These are phyloP conservation scores for Tinamus major DNA, from an alignment of 2,797 vertebrate genomes.

Conservation along the genomic window DNA sequence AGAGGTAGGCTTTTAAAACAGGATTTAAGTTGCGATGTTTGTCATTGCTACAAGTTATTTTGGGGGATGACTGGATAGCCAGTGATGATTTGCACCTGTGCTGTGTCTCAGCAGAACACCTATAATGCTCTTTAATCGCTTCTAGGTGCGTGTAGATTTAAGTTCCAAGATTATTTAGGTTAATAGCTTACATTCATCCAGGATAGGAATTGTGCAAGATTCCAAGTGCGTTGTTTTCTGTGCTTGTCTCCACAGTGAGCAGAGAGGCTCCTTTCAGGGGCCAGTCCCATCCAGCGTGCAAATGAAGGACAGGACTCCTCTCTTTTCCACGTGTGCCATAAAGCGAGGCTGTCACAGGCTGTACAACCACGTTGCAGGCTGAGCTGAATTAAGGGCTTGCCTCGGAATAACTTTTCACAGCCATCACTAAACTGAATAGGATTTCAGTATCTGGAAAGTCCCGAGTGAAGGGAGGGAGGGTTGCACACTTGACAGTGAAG, in stretches of 20 bases:
- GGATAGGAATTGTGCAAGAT: rapidly evolving
- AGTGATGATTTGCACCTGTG: background rate
- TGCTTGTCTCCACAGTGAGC: background rate
- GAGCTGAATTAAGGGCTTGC: background rate
- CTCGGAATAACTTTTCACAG: background rate
- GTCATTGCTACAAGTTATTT: background rate
- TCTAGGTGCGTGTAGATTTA: background rate
- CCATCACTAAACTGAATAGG: background rate
- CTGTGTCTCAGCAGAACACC: background rate
- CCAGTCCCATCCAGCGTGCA: background rate
- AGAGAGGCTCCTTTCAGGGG: background rate
- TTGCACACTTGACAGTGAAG: background rate
- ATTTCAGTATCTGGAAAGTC: background rate
- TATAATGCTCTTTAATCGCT: background rate
- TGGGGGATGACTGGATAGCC: background rate
- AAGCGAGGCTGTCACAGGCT: background rate
- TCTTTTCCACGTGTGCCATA: background rate
- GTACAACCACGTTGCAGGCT: background rate
- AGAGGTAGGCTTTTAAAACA: background rate
- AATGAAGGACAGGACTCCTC: background rate
- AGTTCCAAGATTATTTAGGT: background rate
- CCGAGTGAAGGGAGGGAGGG: background rate
- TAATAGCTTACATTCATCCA: background rate
- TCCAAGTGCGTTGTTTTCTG: background rate
- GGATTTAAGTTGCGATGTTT: background rate